Evolutionary conservation across 2,113 vertebrate genomes (phyloP).

Genomic region (Cryptomyrus ogoouensis): DNA sequence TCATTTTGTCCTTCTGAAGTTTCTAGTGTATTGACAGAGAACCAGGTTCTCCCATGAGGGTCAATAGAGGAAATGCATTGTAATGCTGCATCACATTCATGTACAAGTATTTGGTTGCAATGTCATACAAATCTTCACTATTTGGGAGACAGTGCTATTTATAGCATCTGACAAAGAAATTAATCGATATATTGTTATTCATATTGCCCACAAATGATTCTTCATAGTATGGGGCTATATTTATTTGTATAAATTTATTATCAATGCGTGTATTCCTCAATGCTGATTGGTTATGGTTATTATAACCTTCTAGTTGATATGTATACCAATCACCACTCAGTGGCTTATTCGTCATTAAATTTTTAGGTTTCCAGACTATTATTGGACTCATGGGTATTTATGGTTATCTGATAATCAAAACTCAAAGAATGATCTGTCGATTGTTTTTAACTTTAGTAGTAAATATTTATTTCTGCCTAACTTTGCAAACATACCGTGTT

Average conservation of each 20-base stretch:
- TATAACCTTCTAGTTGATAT: background rate
- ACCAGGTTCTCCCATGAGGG: background rate
- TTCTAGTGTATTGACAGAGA: background rate
- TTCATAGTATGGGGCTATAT: background rate
- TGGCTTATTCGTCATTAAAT: background rate
- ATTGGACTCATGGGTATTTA: background rate
- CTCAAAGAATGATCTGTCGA: background rate
- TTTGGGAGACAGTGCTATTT: background rate
- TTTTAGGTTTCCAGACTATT: background rate
- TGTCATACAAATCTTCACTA: background rate
- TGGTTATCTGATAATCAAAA: background rate
- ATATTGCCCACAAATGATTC: background rate
- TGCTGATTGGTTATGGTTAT: background rate
- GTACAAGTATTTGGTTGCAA: conserved; percentile 4
- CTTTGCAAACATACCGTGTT: background rate
- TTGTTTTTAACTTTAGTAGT: background rate
- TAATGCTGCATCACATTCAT: background rate
- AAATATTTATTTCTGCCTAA: background rate
- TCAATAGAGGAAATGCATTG: background rate
- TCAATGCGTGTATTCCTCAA: background rate
- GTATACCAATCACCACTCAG: background rate
- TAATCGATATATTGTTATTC: background rate
- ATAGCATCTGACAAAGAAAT: background rate
- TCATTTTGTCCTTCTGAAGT: background rate
- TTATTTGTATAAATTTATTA: background rate